phyloP scores from a whole-genome alignment of 2,797 vertebrate species.

The Alauda arvensis region DNA sequence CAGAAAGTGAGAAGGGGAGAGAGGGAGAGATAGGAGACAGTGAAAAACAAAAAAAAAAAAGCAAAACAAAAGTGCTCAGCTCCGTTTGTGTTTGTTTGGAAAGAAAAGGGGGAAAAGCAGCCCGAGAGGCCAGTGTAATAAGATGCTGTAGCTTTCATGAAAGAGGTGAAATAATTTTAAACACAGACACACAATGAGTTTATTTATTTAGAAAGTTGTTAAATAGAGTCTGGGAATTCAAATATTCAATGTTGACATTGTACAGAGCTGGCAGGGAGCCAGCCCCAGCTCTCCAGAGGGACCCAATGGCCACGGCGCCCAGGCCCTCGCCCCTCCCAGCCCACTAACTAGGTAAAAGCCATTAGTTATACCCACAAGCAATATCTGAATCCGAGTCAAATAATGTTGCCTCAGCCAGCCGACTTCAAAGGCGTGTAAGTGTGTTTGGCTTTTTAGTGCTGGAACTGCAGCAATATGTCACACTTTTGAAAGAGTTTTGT shows the following conservation, averaged over 20 bases:
- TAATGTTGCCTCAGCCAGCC: constrained; percentile 66
- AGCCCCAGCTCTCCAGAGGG: constrained; percentile 76
- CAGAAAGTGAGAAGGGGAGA: not conserved
- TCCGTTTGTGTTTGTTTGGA: constrained; percentile 70
- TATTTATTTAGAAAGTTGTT: constrained; percentile 95
- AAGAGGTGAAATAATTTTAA: constrained; percentile 86
- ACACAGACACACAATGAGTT: constrained; percentile 89
- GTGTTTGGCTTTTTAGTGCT: constrained; percentile 78
- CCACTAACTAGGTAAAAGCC: constrained; percentile 81
- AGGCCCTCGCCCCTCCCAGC: constrained; percentile 76
- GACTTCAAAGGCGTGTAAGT: constrained; percentile 78
- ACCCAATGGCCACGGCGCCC: constrained; percentile 73
- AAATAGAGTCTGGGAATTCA: constrained; percentile 98
- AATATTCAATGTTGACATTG: constrained; percentile 97
- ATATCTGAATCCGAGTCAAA: constrained; percentile 76
- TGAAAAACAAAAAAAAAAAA: not conserved
- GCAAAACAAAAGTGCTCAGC: not conserved
- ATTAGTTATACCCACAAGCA: constrained; percentile 78
- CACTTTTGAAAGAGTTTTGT: constrained; percentile 76
- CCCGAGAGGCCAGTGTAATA: constrained; percentile 67
- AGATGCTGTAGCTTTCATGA: constrained; percentile 73
- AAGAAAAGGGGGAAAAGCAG: constrained; percentile 56
- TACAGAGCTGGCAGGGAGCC: constrained; percentile 87
- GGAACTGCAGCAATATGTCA: constrained; percentile 76
- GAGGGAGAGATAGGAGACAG: not conserved